Evolutionary conservation across 2,113 vertebrate species (phyloP).

Genomic region (Brienomyrus longianalis): DNA sequence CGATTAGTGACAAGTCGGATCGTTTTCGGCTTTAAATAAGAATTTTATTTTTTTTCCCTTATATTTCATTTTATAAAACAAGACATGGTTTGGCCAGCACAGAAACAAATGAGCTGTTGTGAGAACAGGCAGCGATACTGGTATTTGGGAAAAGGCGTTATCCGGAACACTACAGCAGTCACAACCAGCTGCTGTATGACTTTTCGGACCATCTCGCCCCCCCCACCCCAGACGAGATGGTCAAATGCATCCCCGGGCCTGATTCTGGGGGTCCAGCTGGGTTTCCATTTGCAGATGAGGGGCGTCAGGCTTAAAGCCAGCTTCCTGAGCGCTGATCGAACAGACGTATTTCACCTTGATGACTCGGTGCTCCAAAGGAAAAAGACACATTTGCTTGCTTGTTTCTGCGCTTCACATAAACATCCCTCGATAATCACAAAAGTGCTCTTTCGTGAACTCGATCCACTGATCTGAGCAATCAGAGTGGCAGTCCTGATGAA

Average conservation of each 20-base stretch:
- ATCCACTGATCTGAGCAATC: constrained; percentile 7
- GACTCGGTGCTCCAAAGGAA: not conserved
- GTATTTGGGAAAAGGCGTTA: not conserved
- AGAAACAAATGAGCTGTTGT: not conserved
- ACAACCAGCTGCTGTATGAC: not conserved
- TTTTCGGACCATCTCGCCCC: not conserved
- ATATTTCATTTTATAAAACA: constrained; percentile 6
- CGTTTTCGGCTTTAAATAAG: not conserved
- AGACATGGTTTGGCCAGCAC: constrained; percentile 4
- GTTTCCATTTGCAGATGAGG: not conserved
- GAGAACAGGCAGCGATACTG: not conserved
- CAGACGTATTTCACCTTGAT: not conserved
- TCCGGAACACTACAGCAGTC: not conserved
- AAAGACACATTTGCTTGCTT: not conserved
- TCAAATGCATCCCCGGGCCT: not conserved
- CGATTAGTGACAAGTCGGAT: constrained; percentile 6
- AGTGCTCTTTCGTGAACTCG: not conserved
- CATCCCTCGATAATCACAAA: not conserved
- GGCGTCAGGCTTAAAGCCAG: not conserved
- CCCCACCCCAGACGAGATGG: not conserved
- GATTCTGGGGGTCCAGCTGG: not conserved
- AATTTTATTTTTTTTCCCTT: not conserved
- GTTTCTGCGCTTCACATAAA: constrained; percentile 1
- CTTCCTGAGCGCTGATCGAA: constrained; percentile 9
- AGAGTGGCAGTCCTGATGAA: constrained; percentile 4